Base-by-base conservation (phyloP, 2,888 invertebrate species). In the Ophraella communa region DNA sequence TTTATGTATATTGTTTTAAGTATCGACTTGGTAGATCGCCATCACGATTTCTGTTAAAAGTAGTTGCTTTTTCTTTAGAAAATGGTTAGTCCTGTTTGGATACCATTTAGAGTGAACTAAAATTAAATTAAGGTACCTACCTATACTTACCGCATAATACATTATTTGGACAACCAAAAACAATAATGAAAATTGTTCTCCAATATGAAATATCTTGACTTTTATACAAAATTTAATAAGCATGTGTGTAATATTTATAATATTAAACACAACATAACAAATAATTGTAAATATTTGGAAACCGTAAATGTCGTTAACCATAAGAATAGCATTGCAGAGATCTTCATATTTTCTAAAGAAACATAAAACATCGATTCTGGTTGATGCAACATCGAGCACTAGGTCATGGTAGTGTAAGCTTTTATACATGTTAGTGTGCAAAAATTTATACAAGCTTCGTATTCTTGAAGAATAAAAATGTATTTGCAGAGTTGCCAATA, bases 271-370 rank as follows among this genome's bases (percentile, higher is more conserved):
- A 8, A 55, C 52, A 33, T 44, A 49, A 39, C 57, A 11, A 18
- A 69, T 39, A 4, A 70, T 63, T 1, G 62, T 42, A 5, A 67
- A 44, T 18, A 69, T 53, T 35, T 67, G 69, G 75, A 54, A 71
- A 79, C 44, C 81, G 27, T 69, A 73, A 33, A 73, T 63, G 10
- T 59, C 51, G 52, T 53, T 69, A 4, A 68, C 45, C 57, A 63
- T 35, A 42, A 64, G 60, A 8, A 70, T 56, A 7, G 58, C 14
- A 20, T 67, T 64, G 49, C 49, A 71, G 7, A 73, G 44, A 8
- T 65, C 58, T 17, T 70, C 66, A 35, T 70, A 67, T 24, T 68
- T 65, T 39, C 64, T 67, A 24, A 69, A 21, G 42, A 63, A 70
- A 62, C 49, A 70, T 3, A 45, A 7, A 3, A 56, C 17, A 27